A percentile compares a stretch with the other conserved stretches of the same genome.
Conservation (phyloP, 2,113 vertebrate genomes). For the Caranx melampygus region DNA sequence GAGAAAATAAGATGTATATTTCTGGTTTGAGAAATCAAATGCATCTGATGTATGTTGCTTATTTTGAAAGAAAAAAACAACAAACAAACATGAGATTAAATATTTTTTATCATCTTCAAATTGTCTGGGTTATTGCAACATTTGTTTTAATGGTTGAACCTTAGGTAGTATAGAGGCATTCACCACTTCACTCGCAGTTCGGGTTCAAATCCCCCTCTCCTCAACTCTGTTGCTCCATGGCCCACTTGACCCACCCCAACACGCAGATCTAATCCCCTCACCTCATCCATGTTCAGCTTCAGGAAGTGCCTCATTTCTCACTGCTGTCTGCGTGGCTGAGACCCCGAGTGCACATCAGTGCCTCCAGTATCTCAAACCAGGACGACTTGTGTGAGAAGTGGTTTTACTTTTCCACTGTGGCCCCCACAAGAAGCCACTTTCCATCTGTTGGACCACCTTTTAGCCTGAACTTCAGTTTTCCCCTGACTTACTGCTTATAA, state of each 20-base stretch:
- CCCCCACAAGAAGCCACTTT: conserved; percentile 2
- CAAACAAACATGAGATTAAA: conserved; percentile 74
- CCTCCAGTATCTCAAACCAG: conserved; percentile 5
- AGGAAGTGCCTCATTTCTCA: conserved; percentile 73
- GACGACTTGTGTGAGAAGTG: conserved; percentile 4
- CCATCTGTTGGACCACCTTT: conserved; percentile 24
- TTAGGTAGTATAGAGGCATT: neutral
- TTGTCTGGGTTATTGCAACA: conserved; percentile 39
- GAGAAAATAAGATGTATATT: conserved; percentile 49
- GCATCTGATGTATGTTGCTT: conserved; percentile 76
- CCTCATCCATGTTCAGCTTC: conserved; percentile 49
- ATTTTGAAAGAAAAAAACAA: conserved; percentile 67
- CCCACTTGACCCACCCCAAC: conserved; percentile 22
- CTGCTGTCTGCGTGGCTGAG: conserved; percentile 29
- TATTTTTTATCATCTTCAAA: conserved; percentile 81
- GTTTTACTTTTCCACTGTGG: neutral
- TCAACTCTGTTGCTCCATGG: conserved; percentile 26
- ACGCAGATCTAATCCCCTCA: conserved; percentile 6
- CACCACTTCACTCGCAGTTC: conserved; percentile 17
- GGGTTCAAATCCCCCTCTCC: conserved; percentile 12
- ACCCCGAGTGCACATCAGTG: conserved; percentile 22
- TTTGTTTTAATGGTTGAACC: neutral
- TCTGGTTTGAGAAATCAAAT: conserved; percentile 67
- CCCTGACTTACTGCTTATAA: neutral
- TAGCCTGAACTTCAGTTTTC: neutral